Percentiles rank a stretch among this genome's conserved stretches.
Conservation (phyloP, 2,888 invertebrate species). For the Formica aserva region DNA sequence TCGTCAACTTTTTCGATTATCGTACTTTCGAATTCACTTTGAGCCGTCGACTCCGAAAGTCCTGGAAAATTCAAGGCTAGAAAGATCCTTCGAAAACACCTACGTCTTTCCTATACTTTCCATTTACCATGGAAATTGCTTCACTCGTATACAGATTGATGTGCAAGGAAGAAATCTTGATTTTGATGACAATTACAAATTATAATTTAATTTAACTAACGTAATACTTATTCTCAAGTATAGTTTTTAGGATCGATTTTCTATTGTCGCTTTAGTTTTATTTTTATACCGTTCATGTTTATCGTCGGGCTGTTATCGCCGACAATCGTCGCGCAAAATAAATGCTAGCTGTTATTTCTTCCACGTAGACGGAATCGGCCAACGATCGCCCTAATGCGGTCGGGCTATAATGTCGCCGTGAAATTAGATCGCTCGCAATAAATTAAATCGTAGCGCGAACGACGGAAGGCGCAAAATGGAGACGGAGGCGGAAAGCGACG, state of each 20-base stretch:
- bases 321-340: conserved; percentile 19
- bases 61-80: conserved; percentile 37
- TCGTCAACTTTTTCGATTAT: conserved; percentile 56
- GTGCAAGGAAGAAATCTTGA: not conserved
- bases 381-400: conserved; percentile 57
- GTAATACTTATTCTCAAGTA: not conserved
- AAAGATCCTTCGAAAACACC: not conserved
- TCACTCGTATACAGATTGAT: not conserved
- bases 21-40: conserved; percentile 54
- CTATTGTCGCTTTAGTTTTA: conserved; percentile 23
- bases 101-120: conserved; percentile 6
- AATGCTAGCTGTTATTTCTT: conserved; percentile 45
- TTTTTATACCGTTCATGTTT: conserved; percentile 10
- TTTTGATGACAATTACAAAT: not conserved
- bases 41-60: conserved; percentile 10
- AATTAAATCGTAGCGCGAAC: conserved; percentile 69
- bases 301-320: conserved; percentile 29
- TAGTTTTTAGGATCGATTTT: not conserved
- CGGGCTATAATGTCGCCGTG: conserved; percentile 61
- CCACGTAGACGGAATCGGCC: conserved; percentile 46
- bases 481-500: conserved; percentile 46
- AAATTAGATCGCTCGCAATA: conserved; percentile 77
- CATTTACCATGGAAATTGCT: not conserved
- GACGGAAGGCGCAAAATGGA: conserved; percentile 48
- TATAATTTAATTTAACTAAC: not conserved